phyloP scores from a whole-genome alignment of 2,797 vertebrate genomes.

The Typhlichthys eigenmanni region DNA sequence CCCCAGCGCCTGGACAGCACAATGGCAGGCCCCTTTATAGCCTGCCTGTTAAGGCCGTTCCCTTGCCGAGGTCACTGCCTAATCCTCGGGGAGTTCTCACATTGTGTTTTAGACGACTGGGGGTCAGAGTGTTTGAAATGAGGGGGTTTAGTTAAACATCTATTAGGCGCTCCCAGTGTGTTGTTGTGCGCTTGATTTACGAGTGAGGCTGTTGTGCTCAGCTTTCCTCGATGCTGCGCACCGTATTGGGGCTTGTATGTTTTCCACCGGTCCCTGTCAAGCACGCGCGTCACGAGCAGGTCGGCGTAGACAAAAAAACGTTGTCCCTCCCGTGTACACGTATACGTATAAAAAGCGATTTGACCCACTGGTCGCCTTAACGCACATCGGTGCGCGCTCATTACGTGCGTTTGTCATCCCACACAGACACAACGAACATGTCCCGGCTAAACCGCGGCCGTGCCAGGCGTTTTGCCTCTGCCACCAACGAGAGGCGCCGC shows the following conservation, averaged over 20 bases:
- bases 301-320: background rate
- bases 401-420: constrained; percentile 9
- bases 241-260: constrained; percentile 35
- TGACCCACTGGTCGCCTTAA: constrained; percentile 51
- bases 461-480: constrained; percentile 37
- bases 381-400: constrained; percentile 46
- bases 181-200: constrained; percentile 77
- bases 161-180: constrained; percentile 78
- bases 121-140: constrained; percentile 85
- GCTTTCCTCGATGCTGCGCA: constrained; percentile 50
- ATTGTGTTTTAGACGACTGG: constrained; percentile 79
- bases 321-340: constrained; percentile 14
- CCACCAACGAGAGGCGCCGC: constrained; percentile 64
- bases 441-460: constrained; percentile 7
- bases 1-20: constrained; percentile 61
- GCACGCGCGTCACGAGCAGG: too few relatives aligned
- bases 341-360: constrained; percentile 43
- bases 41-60: constrained; percentile 64
- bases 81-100: constrained; percentile 83
- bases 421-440: constrained; percentile 13
- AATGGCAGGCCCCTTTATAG: constrained; percentile 79
- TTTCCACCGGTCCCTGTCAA: too few relatives aligned
- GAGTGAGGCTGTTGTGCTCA: constrained; percentile 73
- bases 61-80: constrained; percentile 73
- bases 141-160: constrained; percentile 86